Conservation (phyloP, 2,113 vertebrate genomes). For the Heteronetta atricapilla region DNA sequence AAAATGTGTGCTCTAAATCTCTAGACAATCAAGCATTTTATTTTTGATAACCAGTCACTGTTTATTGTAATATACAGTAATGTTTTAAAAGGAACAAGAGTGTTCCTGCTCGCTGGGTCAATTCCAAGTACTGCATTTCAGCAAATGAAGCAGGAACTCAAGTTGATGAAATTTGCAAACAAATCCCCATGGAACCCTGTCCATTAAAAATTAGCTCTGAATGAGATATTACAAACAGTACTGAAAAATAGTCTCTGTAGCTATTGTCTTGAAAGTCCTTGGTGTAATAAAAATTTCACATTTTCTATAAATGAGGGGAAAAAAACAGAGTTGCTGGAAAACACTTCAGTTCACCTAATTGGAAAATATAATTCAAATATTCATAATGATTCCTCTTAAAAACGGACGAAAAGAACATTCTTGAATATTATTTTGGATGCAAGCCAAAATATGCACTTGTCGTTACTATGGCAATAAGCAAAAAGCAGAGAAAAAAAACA, state of each 20-base stretch:
- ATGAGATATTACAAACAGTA: conserved; percentile 62
- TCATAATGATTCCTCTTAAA: conserved; percentile 67
- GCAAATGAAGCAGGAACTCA: conserved; percentile 57
- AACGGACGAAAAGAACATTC: conserved; percentile 37
- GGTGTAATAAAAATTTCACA: conserved; percentile 66
- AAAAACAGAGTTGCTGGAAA: conserved; percentile 35
- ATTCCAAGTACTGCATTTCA: conserved; percentile 61
- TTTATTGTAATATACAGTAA: conserved; percentile 31
- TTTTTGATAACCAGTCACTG: conserved; percentile 56
- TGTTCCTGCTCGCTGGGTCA: conserved; percentile 32
- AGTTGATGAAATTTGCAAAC: conserved; percentile 66
- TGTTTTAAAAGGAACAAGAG: conserved; percentile 46
- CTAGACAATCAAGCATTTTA: conserved; percentile 48
- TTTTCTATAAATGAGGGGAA: conserved; percentile 41
- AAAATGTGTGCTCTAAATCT: conserved; percentile 9
- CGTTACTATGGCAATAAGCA: conserved; percentile 74
- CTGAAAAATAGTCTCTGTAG: conserved; percentile 30
- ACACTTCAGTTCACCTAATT: conserved; percentile 72
- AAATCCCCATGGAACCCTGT: conserved; percentile 47
- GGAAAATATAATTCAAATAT: conserved; percentile 75
- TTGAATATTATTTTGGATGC: conserved; percentile 62
- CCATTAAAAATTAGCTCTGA: conserved; percentile 72
- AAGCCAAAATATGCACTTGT: conserved; percentile 71
- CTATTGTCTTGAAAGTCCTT: conserved; percentile 68
- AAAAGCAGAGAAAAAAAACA: conserved; percentile 21